Percentiles rank a stretch among this genome's conserved stretches.
Evolutionary conservation across 2,797 vertebrate genomes (phyloP).

Genomic region (Phoebastria nigripes): DNA sequence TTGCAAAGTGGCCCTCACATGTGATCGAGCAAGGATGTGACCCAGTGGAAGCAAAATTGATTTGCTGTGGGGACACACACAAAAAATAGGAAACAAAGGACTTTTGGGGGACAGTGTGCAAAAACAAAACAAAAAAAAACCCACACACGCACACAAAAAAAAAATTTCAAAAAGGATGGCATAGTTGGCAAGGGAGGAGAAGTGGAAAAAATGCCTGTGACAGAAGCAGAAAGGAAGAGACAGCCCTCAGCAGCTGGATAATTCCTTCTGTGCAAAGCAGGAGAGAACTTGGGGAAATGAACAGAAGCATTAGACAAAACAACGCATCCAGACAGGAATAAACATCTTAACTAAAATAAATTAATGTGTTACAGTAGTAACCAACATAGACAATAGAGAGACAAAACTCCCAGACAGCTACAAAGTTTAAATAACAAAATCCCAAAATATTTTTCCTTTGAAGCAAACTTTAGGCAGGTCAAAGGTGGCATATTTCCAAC

Average conservation of each 20-base stretch:
- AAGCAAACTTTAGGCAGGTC: not conserved
- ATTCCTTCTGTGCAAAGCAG: not conserved
- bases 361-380: not conserved
- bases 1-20: not conserved
- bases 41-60: not conserved
- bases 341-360: not conserved
- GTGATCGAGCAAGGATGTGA: fast-evolving
- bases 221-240: not conserved
- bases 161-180: not conserved
- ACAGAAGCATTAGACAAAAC: not conserved
- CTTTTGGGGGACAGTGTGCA: not conserved
- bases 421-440: not conserved
- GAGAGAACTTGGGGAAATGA: not conserved
- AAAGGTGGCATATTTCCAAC: not conserved
- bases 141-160: not conserved
- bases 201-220: not conserved
- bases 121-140: not conserved
- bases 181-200: not conserved
- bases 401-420: not conserved
- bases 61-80: not conserved
- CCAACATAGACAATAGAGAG: not conserved
- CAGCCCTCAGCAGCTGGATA: not conserved
- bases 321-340: not conserved
- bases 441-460: not conserved
- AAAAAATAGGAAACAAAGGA: not conserved